Base-by-base conservation (phyloP, 2,888 invertebrate species). In the Cosmia pyralina region DNA sequence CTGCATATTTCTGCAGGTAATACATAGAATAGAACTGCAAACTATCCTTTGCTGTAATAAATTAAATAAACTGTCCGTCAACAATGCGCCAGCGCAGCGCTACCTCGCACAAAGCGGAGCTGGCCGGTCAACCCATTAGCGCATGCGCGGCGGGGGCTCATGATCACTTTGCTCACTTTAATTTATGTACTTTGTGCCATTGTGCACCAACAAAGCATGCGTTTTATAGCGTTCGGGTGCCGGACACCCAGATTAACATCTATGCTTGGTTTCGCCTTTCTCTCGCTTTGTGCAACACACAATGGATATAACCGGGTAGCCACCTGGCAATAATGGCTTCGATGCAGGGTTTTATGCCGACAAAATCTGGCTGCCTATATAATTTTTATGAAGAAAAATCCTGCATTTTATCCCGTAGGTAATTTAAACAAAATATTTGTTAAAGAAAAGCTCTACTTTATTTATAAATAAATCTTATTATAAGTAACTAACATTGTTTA, bases 191-290 rank as follows among this genome's bases (percentile, higher is more conserved):
- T 95, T 95, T 96, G 96, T 95, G 88, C 92, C 92, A 89, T 95
- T 96, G 95, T 96, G 89, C 92, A 87, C 79, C 83, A 62, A 82
- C 81, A 82, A 82, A 63, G 81, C 77, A 68, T 78, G 82, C 92
- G 94, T 94, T 96, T 96, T 96, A 95, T 94, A 94, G 93, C 90
- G 85, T 92, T 93, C 91, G 90, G 92, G 93, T 94, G 95, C 96
- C 92, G 96, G 95, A 95, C 96, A 94, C 94, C 93, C 94, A 95
- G 96, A 96, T 96, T 95, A 96, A 93, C 93, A 95, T 96, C 95
- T 91, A 94, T 89, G 82, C 82, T 72, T 78, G 90, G 91, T 90
- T 89, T 92, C 90, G 94, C 94, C 94, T 95, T 96, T 96, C 96
- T 93, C 94, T 92, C 91, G 93, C 94, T 95, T 96, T 96, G 96